Percentiles rank a stretch among this genome's conserved stretches.
Evolutionary conservation across 2,888 invertebrate genomes (phyloP).

Genomic region (Kryphioiulus occultus): DNA sequence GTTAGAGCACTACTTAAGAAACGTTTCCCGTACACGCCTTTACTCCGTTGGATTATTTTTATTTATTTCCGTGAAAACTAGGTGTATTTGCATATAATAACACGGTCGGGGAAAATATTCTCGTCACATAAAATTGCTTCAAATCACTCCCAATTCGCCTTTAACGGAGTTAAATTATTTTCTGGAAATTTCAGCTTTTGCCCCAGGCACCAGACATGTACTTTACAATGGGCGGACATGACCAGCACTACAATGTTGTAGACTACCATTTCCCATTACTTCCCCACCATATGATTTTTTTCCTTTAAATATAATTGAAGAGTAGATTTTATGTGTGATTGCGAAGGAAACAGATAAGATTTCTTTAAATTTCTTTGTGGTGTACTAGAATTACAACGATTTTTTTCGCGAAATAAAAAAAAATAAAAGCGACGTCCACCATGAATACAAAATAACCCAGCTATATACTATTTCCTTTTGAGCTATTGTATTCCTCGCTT

Average conservation of each 20-base stretch:
- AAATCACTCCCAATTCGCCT: conserved; percentile 9
- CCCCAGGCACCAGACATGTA: background rate
- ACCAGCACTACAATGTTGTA: background rate
- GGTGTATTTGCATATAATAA: background rate
- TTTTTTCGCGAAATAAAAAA: background rate
- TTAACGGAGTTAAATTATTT: conserved; percentile 23
- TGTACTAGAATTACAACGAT: conserved; percentile 16
- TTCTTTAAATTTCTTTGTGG: conserved; percentile 3
- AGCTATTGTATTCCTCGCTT: background rate
- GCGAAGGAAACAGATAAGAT: conserved; percentile 1
- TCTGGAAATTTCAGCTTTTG: background rate
- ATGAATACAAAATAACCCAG: background rate
- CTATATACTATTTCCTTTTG: conserved; percentile 6
- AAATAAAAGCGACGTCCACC: background rate
- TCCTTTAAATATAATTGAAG: conserved; percentile 17
- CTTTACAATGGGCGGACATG: conserved; percentile 23
- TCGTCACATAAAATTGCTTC: conserved; percentile 7
- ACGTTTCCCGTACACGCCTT: background rate
- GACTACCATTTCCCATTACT: background rate
- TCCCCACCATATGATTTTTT: background rate
- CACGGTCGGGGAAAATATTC: background rate
- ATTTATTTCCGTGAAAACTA: background rate
- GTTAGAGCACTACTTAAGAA: background rate
- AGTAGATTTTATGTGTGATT: conserved; percentile 23
- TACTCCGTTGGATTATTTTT: background rate